phyloP scores from a whole-genome alignment of 2,888 invertebrate genomes.

The Cephus nigrinus region DNA sequence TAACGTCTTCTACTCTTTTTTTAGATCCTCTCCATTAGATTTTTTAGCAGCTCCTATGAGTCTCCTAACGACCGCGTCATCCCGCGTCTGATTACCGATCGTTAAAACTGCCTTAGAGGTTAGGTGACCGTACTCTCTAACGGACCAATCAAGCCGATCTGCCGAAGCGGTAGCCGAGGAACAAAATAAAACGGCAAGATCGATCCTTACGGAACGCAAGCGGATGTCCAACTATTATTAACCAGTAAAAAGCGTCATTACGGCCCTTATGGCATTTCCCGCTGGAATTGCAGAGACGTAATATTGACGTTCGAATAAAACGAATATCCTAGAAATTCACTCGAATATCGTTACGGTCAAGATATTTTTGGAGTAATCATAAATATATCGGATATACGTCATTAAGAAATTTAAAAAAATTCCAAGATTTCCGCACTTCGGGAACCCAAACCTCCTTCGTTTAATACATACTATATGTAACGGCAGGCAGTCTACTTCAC shows the following conservation, averaged over 20 bases:
- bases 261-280: not conserved
- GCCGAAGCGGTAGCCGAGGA: not conserved
- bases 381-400: not conserved
- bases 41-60: not conserved
- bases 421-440: not conserved
- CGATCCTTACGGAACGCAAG: not conserved
- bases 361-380: not conserved
- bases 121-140: not conserved
- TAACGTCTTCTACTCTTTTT: not conserved
- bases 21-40: not conserved
- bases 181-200: not conserved
- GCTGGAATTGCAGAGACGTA: not conserved
- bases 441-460: not conserved
- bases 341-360: not conserved
- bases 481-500: not conserved
- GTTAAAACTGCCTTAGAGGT: constrained; percentile 33
- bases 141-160: not conserved
- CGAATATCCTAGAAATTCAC: not conserved
- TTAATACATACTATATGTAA: constrained; percentile 8
- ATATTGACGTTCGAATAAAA: not conserved
- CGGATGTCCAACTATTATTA: not conserved
- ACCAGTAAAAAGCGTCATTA: not conserved
- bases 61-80: constrained; percentile 33
- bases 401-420: not conserved
- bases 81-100: constrained; percentile 40